Conservation (phyloP, 2,888 invertebrate genomes). For the Trilocha varians region DNA sequence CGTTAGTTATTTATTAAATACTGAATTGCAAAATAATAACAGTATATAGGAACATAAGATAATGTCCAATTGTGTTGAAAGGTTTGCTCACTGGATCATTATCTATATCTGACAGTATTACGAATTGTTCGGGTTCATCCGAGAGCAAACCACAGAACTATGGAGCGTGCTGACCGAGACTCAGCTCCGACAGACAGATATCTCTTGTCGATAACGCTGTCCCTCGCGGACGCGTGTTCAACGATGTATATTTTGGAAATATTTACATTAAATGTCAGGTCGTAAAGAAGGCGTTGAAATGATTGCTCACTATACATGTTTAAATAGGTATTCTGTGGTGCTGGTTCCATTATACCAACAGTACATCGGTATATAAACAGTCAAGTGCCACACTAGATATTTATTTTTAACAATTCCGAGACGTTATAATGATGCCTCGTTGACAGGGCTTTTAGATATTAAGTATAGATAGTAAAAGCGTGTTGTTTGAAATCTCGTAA, state of each 20-base stretch:
- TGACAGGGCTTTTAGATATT: constrained; percentile 56
- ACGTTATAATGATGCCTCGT: constrained; percentile 29
- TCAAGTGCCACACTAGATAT: constrained; percentile 64
- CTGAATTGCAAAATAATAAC: not conserved
- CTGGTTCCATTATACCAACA: constrained; percentile 35
- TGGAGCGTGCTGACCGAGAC: constrained; percentile 3
- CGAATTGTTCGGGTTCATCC: constrained; percentile 4
- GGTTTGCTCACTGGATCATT: not conserved
- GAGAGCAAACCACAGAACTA: constrained; percentile 4
- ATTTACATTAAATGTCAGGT: constrained; percentile 48
- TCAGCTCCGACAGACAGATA: constrained; percentile 34
- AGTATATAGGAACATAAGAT: not conserved
- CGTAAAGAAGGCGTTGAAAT: constrained; percentile 46
- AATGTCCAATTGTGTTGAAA: not conserved
- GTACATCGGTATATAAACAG: constrained; percentile 30
- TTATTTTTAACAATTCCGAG: constrained; percentile 41
- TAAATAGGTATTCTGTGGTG: constrained; percentile 59
- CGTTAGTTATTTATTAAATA: constrained; percentile 1
- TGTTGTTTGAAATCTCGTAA: constrained; percentile 73
- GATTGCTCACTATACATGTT: constrained; percentile 68
- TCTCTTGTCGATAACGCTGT: constrained; percentile 35
- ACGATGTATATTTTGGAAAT: constrained; percentile 67
- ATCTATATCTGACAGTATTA: constrained; percentile 4
- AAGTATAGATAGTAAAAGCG: constrained; percentile 53
- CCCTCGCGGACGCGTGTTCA: constrained; percentile 41